These are phyloP conservation scores for Apamea epomidion DNA, from an alignment of 2,888 invertebrate species.

Conservation along the genomic window DNA sequence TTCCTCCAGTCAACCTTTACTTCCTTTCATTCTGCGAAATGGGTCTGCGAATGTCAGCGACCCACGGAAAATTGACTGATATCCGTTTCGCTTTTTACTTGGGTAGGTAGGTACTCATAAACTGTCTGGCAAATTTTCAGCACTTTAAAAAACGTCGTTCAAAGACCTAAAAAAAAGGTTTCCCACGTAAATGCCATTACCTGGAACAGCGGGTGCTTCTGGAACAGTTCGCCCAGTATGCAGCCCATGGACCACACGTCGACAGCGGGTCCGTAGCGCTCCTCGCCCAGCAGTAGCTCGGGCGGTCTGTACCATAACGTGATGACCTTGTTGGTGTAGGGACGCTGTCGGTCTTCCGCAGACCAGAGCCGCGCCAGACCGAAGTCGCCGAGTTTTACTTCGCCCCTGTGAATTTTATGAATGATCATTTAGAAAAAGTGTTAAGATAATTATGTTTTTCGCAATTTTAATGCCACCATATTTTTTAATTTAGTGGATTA, in stretches of 20 bases:
- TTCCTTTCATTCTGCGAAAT: not conserved
- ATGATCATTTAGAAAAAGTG: not conserved
- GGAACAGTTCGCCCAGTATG: slow-evolving; percentile 99
- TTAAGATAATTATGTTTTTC: not conserved
- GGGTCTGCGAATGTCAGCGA: not conserved
- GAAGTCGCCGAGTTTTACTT: slow-evolving; percentile 99
- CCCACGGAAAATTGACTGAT: not conserved
- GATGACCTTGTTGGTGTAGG: slow-evolving; percentile 99
- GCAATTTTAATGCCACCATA: not conserved
- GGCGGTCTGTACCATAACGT: slow-evolving; percentile 99
- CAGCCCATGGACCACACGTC: slow-evolving; percentile 99
- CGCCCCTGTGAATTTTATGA: slow-evolving; percentile 92
- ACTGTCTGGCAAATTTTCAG: not conserved
- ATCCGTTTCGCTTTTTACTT: too few relatives aligned
- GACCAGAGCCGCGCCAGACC: slow-evolving; percentile 98
- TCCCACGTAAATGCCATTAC: slow-evolving; percentile 83
- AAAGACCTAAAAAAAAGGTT: not conserved
- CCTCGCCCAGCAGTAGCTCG: slow-evolving; percentile 98
- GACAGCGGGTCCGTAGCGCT: slow-evolving; percentile 98
- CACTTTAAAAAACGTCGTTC: not conserved
- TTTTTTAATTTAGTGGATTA: not conserved
- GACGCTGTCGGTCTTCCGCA: slow-evolving; percentile 97
- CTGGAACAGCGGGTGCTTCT: slow-evolving; percentile 98
- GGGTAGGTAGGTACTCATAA: too few relatives aligned
- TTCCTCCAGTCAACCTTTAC: not conserved